A percentile compares a stretch with the other conserved stretches of the same genome.
phyloP scores from a whole-genome alignment of 2,888 invertebrate genomes.

The Drosophila neotestacea region DNA sequence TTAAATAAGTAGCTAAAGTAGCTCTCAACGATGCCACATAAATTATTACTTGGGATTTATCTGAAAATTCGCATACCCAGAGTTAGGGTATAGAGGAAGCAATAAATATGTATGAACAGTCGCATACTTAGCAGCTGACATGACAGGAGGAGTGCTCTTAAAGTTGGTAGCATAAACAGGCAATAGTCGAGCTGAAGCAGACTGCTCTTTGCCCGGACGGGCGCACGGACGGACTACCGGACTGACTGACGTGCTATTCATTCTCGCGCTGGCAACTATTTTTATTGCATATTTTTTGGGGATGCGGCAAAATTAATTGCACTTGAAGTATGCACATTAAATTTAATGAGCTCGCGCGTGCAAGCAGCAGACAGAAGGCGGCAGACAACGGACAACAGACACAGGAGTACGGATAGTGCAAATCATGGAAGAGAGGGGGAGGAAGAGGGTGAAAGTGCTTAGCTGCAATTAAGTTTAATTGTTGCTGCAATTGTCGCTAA shows the following conservation, averaged over 20 bases:
- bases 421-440: background rate
- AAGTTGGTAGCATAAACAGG: conserved; percentile 45
- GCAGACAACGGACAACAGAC: conserved; percentile 8
- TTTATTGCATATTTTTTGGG: conserved; percentile 73
- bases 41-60: conserved; percentile 3
- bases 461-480: conserved; percentile 76
- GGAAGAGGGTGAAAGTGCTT: conserved; percentile 40
- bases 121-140: conserved; percentile 45
- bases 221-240: conserved; percentile 4
- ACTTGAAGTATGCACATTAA: conserved; percentile 76
- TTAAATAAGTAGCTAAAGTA: background rate
- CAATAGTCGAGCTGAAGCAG: conserved; percentile 22
- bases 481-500: conserved; percentile 71
- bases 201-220: background rate
- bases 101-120: conserved; percentile 69
- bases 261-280: conserved; percentile 64
- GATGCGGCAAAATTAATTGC: conserved; percentile 70
- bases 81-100: conserved; percentile 33
- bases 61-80: background rate
- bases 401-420: background rate
- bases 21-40: background rate
- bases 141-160: conserved; percentile 44
- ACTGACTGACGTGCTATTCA: conserved; percentile 29
- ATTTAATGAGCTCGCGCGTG: conserved; percentile 68
- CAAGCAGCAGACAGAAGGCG: conserved; percentile 24